Percentiles rank a stretch among this genome's conserved stretches.
phyloP scores from a whole-genome alignment of 2,888 invertebrate genomes.

The Bembecia ichneumoniformis region DNA sequence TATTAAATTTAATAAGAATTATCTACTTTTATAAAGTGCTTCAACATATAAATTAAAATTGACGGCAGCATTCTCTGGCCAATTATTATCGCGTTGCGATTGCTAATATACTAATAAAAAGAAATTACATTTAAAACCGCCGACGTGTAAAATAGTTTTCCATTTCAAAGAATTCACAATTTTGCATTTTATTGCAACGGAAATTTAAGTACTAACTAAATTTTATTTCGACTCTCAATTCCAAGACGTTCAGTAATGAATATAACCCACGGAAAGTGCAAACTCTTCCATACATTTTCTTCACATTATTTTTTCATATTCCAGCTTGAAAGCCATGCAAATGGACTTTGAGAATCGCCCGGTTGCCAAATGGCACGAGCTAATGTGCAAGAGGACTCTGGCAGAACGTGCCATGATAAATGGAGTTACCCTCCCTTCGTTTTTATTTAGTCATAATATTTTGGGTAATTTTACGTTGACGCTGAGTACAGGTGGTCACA shows the following conservation, averaged over 20 bases:
- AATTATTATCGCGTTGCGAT: too few relatives aligned
- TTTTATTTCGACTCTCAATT: background rate
- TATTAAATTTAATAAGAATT: too few relatives aligned
- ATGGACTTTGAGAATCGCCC: conserved; percentile 10
- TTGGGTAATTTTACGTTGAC: background rate
- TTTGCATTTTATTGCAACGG: too few relatives aligned
- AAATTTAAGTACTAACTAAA: too few relatives aligned
- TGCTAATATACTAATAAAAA: too few relatives aligned
- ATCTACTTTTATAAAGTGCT: too few relatives aligned
- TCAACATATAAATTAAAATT: too few relatives aligned
- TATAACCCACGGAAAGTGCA: background rate
- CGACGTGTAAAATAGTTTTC: too few relatives aligned
- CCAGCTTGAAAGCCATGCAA: conserved; percentile 15
- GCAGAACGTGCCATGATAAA: conserved; percentile 13
- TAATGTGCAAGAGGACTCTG: conserved; percentile 11
- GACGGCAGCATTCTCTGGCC: too few relatives aligned
- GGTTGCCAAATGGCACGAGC: conserved; percentile 17
- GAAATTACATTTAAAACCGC: too few relatives aligned
- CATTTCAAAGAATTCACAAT: too few relatives aligned
- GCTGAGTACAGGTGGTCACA: background rate
- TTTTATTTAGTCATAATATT: conserved; percentile 2
- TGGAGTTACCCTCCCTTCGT: conserved; percentile 4
- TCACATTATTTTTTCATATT: conserved; percentile 6
- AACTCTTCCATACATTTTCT: conserved; percentile 6
- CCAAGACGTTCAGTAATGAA: background rate